Conservation (phyloP, 2,113 vertebrate species). For the Dicrurus megarhynchus region DNA sequence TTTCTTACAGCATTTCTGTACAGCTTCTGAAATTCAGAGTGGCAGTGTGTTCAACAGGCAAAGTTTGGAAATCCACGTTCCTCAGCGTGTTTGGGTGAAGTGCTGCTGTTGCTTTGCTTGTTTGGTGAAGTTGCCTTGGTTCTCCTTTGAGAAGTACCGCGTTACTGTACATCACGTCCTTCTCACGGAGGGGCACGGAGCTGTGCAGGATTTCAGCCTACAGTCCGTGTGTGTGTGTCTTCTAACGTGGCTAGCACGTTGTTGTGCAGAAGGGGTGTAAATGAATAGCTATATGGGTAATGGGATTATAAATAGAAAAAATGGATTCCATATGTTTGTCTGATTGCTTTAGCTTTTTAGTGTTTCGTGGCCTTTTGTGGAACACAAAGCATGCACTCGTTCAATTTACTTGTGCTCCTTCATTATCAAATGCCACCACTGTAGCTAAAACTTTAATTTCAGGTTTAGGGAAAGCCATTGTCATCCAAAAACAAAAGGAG, state of each 20-base stretch:
- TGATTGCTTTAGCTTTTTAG: slow-evolving; percentile 11
- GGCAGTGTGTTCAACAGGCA: not conserved
- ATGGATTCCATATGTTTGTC: slow-evolving; percentile 46
- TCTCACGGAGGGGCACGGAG: not conserved
- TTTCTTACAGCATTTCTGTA: not conserved
- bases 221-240: not conserved
- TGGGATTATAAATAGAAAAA: slow-evolving; percentile 51
- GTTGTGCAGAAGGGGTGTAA: slow-evolving; percentile 5
- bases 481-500: not conserved
- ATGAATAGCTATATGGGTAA: slow-evolving; percentile 26
- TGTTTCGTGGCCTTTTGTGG: not conserved
- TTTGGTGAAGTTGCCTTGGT: not conserved
- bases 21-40: not conserved
- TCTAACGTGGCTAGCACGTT: not conserved
- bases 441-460: slow-evolving; percentile 12
- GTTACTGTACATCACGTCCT: not conserved
- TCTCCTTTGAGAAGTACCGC: not conserved
- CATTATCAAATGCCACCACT: not conserved
- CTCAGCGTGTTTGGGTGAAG: not conserved
- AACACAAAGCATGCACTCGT: not conserved
- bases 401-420: not conserved
- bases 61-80: not conserved
- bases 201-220: not conserved
- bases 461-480: not conserved
- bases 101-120: not conserved